These are phyloP conservation scores for Pygathrix nemaeus DNA, from an alignment of 2,113 vertebrate genomes.

Conservation along the genomic window DNA sequence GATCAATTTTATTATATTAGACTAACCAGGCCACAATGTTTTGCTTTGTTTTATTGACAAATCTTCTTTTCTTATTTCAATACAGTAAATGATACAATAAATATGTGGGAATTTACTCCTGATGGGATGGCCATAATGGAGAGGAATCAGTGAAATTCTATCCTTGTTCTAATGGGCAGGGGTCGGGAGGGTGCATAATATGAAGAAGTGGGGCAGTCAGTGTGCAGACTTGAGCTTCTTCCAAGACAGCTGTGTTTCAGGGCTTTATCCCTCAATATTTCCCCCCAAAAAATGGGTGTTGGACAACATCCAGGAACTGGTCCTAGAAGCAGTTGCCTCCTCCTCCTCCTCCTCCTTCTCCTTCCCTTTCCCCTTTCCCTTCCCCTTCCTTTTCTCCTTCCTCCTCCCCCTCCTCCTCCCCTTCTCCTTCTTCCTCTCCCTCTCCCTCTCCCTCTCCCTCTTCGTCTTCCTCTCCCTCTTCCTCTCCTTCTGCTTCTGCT, in stretches of 20 bases:
- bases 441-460: fast-evolving
- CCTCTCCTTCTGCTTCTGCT: no score
- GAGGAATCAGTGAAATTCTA: neutral
- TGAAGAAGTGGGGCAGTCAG: neutral
- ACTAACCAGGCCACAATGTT: neutral
- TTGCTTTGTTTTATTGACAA: neutral
- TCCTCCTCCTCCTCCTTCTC: fast-evolving
- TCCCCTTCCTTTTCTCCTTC: neutral
- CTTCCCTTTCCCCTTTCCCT: neutral
- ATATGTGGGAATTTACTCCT: neutral
- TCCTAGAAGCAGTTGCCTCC: fast-evolving
- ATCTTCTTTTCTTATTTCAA: neutral
- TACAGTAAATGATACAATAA: neutral
- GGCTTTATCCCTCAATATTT: neutral
- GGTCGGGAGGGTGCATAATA: neutral
- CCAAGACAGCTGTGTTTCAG: neutral
- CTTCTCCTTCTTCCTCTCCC: no score
- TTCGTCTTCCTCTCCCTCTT: fast-evolving
- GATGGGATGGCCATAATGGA: neutral
- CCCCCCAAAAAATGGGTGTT: neutral
- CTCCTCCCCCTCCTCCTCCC: neutral
- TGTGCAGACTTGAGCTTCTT: neutral
- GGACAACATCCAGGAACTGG: neutral
- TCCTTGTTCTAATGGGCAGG: neutral
- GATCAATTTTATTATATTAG: neutral